These are phyloP conservation scores for Dioctria linearis DNA, from an alignment of 2,888 invertebrate species.

Conservation along the genomic window DNA sequence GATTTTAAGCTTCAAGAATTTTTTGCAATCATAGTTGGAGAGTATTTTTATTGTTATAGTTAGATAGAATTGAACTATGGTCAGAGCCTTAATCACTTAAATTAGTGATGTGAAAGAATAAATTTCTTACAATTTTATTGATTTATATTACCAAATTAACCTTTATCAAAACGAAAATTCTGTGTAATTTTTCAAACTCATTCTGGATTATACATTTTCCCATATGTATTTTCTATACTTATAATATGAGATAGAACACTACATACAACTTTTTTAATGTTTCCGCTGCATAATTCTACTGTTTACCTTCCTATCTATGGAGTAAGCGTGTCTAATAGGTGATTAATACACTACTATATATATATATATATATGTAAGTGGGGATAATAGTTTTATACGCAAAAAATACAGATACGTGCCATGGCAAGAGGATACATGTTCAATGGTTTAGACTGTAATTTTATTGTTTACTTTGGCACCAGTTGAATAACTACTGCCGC, in stretches of 20 bases:
- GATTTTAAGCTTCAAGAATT: constrained; percentile 6
- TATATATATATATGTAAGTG: not conserved
- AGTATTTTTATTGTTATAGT: not conserved
- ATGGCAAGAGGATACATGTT: not conserved
- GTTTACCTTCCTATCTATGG: not conserved
- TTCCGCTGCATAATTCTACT: not conserved
- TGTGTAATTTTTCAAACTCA: no score
- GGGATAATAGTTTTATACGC: no score
- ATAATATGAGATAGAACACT: not conserved
- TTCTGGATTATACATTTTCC: no score
- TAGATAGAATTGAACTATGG: not conserved
- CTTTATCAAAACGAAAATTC: no score
- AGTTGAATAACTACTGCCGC: constrained; percentile 13
- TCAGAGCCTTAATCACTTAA: not conserved
- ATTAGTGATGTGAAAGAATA: not conserved
- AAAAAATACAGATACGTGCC: not conserved
- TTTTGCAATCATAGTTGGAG: constrained; percentile 4
- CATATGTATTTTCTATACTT: not conserved
- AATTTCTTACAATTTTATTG: constrained; percentile 2
- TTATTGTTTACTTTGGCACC: constrained; percentile 7
- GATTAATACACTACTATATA: not conserved
- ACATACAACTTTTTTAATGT: not conserved
- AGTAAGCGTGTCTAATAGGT: not conserved
- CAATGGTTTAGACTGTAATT: constrained; percentile 33
- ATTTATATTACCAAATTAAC: not conserved